A percentile compares a stretch with the other conserved stretches of the same genome.
These are phyloP conservation scores for Fragum fragum DNA, from an alignment of 2,888 invertebrate species.

Conservation along the genomic window DNA sequence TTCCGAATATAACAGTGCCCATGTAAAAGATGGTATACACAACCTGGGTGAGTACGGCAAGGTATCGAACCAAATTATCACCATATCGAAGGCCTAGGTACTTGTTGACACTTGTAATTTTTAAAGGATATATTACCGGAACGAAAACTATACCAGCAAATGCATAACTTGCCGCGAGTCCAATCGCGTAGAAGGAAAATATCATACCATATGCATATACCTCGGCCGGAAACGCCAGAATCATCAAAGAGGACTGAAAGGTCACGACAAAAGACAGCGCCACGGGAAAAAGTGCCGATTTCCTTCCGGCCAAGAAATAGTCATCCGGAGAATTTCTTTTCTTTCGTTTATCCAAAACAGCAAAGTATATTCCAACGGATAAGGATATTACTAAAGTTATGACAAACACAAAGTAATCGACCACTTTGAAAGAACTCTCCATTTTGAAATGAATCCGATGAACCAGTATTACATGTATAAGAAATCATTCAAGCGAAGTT, in stretches of 20 bases:
- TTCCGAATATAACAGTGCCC: too few relatives aligned
- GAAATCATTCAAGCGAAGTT: too few relatives aligned
- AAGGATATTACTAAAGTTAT: background rate
- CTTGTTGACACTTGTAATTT: too few relatives aligned
- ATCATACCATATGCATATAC: slow-evolving; percentile 24
- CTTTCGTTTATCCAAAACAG: background rate
- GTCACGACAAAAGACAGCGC: slow-evolving; percentile 9
- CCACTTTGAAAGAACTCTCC: background rate
- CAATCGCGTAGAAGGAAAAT: background rate
- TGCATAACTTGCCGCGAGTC: background rate
- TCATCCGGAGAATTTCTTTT: slow-evolving; percentile 9
- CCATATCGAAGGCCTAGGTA: too few relatives aligned
- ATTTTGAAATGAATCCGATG: too few relatives aligned
- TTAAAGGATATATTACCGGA: too few relatives aligned
- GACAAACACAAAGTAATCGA: background rate
- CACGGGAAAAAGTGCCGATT: background rate
- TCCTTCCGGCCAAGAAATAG: background rate
- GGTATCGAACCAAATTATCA: too few relatives aligned
- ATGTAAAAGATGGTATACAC: background rate
- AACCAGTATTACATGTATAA: too few relatives aligned
- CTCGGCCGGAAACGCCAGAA: slow-evolving; percentile 14
- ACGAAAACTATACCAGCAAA: background rate
- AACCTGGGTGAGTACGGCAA: too few relatives aligned
- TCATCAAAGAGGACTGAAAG: background rate
- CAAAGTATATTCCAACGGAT: background rate